Base-by-base conservation (phyloP, 2,113 vertebrate species). In the Eulemur rufifrons region DNA sequence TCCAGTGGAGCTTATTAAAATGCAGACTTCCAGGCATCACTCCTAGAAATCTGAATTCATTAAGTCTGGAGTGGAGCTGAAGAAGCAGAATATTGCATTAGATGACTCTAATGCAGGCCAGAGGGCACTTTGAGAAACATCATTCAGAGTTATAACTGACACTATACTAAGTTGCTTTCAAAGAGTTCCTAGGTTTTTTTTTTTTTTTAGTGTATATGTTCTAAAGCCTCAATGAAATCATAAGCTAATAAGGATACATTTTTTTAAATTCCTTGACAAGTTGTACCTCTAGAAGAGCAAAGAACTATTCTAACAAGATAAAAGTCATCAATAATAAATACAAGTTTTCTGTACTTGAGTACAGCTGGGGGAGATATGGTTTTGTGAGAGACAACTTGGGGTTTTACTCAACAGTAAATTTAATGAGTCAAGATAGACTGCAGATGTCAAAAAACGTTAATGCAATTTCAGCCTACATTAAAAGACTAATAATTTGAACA, bases 301-400 rank as follows among this genome's bases (percentile, higher is more conserved):
- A 37, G 37, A 95, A 71, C 20, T 94, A 61, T 25, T 96, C 32
- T 86, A 96, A 85, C 12, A 90, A 93, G 97, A 86, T 85, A 85
- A 92, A 83, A 90, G 37, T 77, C 77, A 83, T 74, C 47, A 83
- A 85, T 73, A 91, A 94, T 90, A 95, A 95, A 80, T 63, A 29
- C 54, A 82, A 71, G 42, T 94, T 87, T 85, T 90, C 80, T 92
- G 29, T 66, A 77, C 37, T 71, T 84, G 59, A 83, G 88, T 76
- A 73, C 13, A 68, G 69, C 8, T 64, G 17, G 61, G 37, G 18
- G 10, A 73, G 47, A 86, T 37, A 86, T 4, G 50, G 56, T 23
- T 96, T 90, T 95, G 52, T 87, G 52, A 92, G 90, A 76, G 50
- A 89, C 52, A 66, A 91, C 45, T 52, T 29, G 32, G 4, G 32